Evolutionary conservation across 2,797 vertebrate genomes (phyloP), one percentile per base, ranked within the genome.

Genomic region (Muraenolepis orangiensis): DNA sequence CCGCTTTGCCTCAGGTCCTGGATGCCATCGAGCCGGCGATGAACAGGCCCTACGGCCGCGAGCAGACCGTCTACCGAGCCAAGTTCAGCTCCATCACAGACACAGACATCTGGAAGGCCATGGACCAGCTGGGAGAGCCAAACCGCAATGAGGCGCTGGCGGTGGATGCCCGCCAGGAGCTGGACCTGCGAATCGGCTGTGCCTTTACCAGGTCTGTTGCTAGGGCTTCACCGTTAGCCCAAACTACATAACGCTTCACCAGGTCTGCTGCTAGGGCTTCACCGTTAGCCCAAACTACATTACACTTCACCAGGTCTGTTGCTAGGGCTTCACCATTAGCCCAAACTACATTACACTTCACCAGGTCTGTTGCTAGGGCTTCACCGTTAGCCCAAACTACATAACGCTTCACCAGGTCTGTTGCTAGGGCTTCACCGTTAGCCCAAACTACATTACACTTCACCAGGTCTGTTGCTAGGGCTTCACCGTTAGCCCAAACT

Each of bases 41-140:
- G 96, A 98, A 93, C 80, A 95, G 92, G 23, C 40, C 89, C 2
- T 90, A 84, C 0, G 40, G 84, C 8, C 82, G 83, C 0, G 96
- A 96, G 74, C 91, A 80, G 78, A 95, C 71, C 0, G 84, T 98
- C 28, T 97, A 93, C 73, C 94, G 97, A 66, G 96, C 98, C 73
- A 97, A 95, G 76, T 99, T 99, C 91, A 99, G 98, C 87, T 98
- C 98, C 79, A 99, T 99, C 85, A 99, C 98, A 0, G 97, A 99
- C 89, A 96, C 95, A 0, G 98, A 99, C 89, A 98, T 99, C 91
- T 96, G 94, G 84, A 95, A 93, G 0, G 98, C 98, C 81, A 98
- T 99, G 97, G 94, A 94, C 80, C 81, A 79, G 30, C 85, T 99
- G 42, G 96, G 96, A 6, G 95, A 97, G 75, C 98, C 98, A n/a